A percentile compares a stretch with the other conserved stretches of the same genome.
Conservation (phyloP, 23 tunicate species). For the Styela plicata region DNA sequence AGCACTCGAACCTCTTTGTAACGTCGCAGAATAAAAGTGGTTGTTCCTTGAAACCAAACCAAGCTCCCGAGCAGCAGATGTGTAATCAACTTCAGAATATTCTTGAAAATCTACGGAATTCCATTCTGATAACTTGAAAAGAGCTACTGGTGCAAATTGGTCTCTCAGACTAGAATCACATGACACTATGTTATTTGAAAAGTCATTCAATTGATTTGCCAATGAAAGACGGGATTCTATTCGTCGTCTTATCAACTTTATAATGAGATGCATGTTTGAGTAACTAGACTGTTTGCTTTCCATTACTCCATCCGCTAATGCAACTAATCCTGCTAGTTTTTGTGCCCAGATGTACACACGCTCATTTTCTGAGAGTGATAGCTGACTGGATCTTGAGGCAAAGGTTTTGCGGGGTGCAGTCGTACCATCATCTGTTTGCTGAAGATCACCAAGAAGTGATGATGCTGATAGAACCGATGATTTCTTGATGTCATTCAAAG, state of each 20-base stretch:
- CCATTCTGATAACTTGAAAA: conserved; percentile 37
- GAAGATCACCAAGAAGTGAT: conserved; percentile 30
- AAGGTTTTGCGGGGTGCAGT: not conserved
- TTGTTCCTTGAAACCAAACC: conserved; percentile 25
- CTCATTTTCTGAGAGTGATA: not conserved
- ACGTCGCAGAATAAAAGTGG: conserved; percentile 17
- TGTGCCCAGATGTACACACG: conserved; percentile 21
- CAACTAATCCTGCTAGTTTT: conserved; percentile 28
- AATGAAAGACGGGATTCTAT: conserved; percentile 26
- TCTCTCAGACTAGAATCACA: conserved; percentile 5
- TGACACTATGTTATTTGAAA: conserved; percentile 11
- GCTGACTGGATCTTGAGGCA: not conserved
- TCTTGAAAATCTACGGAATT: not conserved
- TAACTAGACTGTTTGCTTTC: conserved; percentile 15
- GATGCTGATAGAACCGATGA: not conserved
- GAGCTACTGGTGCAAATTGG: conserved; percentile 12
- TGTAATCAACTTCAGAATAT: conserved; percentile 15
- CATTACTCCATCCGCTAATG: not conserved
- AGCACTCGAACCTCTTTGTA: conserved; percentile 38
- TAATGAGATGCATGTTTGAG: conserved; percentile 41
- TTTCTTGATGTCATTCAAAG: not conserved
- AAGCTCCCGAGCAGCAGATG: conserved; percentile 16
- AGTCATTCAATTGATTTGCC: conserved; percentile 30
- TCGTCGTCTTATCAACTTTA: conserved; percentile 17
- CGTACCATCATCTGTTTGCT: not conserved